Conservation (phyloP, 2,113 vertebrate genomes). For the Conger conger region DNA sequence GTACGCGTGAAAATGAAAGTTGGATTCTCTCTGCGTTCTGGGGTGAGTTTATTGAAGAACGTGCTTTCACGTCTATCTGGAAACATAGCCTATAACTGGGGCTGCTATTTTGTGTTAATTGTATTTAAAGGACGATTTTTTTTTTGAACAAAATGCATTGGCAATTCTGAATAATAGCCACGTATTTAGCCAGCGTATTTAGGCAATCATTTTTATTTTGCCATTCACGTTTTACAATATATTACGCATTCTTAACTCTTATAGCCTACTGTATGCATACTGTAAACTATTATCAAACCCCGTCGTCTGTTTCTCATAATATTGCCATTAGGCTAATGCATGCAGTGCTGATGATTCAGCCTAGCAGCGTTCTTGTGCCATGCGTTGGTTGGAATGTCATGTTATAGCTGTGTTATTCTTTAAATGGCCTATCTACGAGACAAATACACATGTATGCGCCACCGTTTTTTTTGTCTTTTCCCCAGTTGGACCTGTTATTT, state of each 20-base stretch:
- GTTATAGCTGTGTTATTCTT: neutral
- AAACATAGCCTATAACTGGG: neutral
- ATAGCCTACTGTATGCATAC: neutral
- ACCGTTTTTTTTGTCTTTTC: conserved; percentile 2
- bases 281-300: neutral
- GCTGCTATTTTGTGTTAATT: neutral
- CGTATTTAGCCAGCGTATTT: neutral
- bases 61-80: neutral
- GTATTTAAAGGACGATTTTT: neutral
- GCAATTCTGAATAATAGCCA: neutral
- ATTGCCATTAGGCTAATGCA: neutral
- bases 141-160: neutral
- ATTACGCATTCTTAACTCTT: neutral
- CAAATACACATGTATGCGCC: neutral
- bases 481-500: conserved; percentile 25
- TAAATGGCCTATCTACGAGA: neutral
- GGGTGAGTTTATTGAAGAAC: conserved; percentile 40
- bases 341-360: neutral
- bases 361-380: neutral
- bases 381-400: neutral
- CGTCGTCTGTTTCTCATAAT: neutral
- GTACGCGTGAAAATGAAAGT: conserved; percentile 25
- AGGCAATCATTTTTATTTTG: neutral
- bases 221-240: neutral
- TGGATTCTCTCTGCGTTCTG: neutral